These are phyloP conservation scores for Gallinago undulata DNA, from an alignment of 2,113 vertebrate genomes.

Conservation along the genomic window DNA sequence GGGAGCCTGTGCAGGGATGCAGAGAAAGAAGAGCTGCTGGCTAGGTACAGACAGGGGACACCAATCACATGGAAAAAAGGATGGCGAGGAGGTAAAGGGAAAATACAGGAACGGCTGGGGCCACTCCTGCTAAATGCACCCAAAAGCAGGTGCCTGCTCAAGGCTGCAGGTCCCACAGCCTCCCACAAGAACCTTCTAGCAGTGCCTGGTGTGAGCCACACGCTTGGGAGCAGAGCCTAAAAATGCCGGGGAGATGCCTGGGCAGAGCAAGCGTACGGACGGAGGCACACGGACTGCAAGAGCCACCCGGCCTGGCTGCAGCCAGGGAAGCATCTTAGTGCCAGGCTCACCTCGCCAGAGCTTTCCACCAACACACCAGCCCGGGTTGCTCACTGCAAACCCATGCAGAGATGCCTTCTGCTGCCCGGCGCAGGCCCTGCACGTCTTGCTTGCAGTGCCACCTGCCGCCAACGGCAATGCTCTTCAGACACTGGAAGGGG, in stretches of 20 bases:
- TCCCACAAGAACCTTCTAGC: neutral
- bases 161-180: neutral
- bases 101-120: neutral
- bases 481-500: conserved; percentile 1
- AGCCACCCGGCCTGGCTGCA: neutral
- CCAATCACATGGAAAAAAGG: neutral
- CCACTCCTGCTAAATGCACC: neutral
- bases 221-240: neutral
- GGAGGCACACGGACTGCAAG: neutral
- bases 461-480: conserved; percentile 36
- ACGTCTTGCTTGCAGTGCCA: conserved; percentile 65
- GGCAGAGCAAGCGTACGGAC: neutral
- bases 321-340: neutral
- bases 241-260: neutral
- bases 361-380: neutral
- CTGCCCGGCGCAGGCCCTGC: neutral
- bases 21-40: neutral
- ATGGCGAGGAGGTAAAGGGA: neutral
- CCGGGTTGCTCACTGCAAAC: neutral
- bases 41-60: neutral
- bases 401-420: neutral
- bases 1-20: neutral
- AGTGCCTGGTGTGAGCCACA: neutral
- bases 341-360: neutral
- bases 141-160: fast-evolving